Base-by-base conservation (phyloP, 2,888 invertebrate species). In the Acanthoscelides obtectus region DNA sequence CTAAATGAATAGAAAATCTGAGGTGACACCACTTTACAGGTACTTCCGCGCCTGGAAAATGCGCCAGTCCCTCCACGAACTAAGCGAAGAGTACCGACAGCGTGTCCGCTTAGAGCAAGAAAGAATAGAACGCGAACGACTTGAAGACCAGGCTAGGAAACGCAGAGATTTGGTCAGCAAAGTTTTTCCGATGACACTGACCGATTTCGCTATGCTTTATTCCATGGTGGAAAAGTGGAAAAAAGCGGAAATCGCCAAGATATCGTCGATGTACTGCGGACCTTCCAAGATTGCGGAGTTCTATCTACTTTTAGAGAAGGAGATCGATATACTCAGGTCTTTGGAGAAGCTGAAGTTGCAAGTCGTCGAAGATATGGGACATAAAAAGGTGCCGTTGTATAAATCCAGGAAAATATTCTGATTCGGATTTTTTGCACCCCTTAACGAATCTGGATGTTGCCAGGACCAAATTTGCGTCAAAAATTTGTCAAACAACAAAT, bases 201-300 rank as follows among this genome's bases (percentile, higher is more conserved):
- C 89, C 78, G 94, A 94, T 83, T 94, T 94, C 79, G 91, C 92
- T 77, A 89, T 93, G 85, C 85, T 94, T 0, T 93, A 91, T 80
- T 88, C 89, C 21, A 88, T 90, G 89, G 87, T 89, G 64, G 93
- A 92, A 78, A 87, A 88, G 22, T 92, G 92, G 92, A 90, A 90
- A 82, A 87, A 88, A 75, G 88, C 88, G 19, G 90, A 91, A 86
- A 87, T 90, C 71, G 85, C 89, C 69, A 87, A 90, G 74, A 92
- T 93, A 78, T 89, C 90, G 20, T 85, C 86, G 73, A 85, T 89
- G 80, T 90, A 91, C 79, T 89, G 91, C 22, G 91, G 91, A 74
- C 91, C 91, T 1, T 89, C 91, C 0, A 90, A 91, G 82, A 89
- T 92, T 71, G 91, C 93, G 0, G 92, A 92, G 83, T 90, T 93